Evolutionary conservation across 2,888 invertebrate genomes (phyloP).

Genomic region (Dichetophora obliterata): DNA sequence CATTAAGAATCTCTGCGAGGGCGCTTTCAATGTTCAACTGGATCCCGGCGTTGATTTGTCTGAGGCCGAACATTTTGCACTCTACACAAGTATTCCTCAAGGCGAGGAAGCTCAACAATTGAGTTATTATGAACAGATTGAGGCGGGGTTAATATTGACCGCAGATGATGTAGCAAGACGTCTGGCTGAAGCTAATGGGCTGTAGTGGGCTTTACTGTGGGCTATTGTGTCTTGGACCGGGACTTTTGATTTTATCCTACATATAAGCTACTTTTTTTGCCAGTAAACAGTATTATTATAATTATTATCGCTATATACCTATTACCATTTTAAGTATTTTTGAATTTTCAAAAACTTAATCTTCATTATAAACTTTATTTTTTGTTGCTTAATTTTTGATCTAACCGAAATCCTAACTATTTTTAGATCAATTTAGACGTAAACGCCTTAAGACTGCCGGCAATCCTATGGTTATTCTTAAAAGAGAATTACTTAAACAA

Average conservation of each 20-base stretch:
- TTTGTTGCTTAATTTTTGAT: background rate
- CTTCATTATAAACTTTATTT: constrained; percentile 20
- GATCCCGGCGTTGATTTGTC: constrained; percentile 78
- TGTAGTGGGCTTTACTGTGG: constrained; percentile 49
- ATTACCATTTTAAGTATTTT: too few relatives aligned
- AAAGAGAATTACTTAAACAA: constrained; percentile 48
- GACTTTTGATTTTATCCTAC: background rate
- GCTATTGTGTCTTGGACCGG: background rate
- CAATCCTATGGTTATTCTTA: constrained; percentile 64
- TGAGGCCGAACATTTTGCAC: constrained; percentile 89
- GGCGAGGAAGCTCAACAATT: constrained; percentile 68
- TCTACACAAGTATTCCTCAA: constrained; percentile 86
- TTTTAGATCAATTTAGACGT: constrained; percentile 72
- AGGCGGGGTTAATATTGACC: constrained; percentile 77
- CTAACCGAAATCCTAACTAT: constrained; percentile 50
- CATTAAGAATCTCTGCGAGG: constrained; percentile 68
- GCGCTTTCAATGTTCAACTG: constrained; percentile 66
- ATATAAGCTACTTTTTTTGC: background rate
- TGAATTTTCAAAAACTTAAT: background rate
- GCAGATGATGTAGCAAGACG: constrained; percentile 69
- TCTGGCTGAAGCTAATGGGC: constrained; percentile 63
- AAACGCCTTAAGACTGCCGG: constrained; percentile 57
- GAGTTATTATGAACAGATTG: constrained; percentile 84
- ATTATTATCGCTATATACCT: background rate
- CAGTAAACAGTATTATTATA: background rate